Evolutionary conservation across 1,140 invertebrate genomes (phyloP).

Genomic region (Cyclargus thomasi): DNA sequence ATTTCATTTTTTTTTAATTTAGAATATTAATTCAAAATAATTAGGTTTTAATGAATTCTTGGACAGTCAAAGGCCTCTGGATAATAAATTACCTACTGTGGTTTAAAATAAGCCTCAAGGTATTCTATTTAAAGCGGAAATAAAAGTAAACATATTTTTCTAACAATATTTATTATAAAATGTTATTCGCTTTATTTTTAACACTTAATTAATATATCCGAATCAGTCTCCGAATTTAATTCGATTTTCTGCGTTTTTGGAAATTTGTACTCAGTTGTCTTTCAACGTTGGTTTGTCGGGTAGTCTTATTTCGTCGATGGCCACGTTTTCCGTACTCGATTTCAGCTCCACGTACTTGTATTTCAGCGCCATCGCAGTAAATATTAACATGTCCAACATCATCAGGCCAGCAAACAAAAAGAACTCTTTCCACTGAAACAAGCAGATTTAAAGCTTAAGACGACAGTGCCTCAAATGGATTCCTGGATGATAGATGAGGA

Average conservation of each 20-base stretch:
- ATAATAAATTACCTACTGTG: too few relatives aligned
- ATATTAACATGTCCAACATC: constrained; percentile 87
- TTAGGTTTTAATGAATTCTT: too few relatives aligned
- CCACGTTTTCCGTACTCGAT: constrained; percentile 49
- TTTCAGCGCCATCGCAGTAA: constrained; percentile 83
- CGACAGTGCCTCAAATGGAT: too few relatives aligned
- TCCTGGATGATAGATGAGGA: too few relatives aligned
- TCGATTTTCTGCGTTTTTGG: not conserved
- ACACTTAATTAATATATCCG: constrained; percentile 1
- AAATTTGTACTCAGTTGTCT: constrained; percentile 20
- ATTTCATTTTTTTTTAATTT: not conserved
- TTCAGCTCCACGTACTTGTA: constrained; percentile 79
- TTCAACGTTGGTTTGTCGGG: constrained; percentile 27
- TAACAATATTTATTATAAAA: constrained; percentile 10
- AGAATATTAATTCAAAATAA: too few relatives aligned
- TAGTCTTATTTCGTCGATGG: constrained; percentile 49
- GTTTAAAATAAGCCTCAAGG: too few relatives aligned
- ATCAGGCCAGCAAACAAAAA: constrained; percentile 92
- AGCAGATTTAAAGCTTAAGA: constrained; percentile 11
- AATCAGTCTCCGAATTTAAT: constrained; percentile 1
- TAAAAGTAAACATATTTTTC: not conserved
- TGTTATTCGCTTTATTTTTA: constrained; percentile 1
- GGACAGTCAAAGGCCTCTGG: too few relatives aligned
- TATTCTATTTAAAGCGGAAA: too few relatives aligned
- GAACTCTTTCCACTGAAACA: constrained; percentile 86